phyloP scores from a whole-genome alignment of 1,140 invertebrate genomes.

The Bombus pascuorum region DNA sequence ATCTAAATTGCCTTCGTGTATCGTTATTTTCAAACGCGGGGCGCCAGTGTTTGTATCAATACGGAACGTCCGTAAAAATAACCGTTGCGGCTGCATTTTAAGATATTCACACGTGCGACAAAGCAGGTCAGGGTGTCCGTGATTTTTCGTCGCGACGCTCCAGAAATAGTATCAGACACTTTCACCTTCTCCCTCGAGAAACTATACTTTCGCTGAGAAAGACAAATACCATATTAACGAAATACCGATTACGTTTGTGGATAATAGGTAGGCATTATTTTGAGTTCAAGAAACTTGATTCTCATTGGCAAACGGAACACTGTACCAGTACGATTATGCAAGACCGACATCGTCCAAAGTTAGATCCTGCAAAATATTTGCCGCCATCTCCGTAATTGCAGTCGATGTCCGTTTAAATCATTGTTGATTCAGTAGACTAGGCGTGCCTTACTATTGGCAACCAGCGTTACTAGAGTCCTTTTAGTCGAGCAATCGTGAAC shows the following conservation, averaged over 20 bases:
- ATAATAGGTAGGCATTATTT: background rate
- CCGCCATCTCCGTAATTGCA: background rate
- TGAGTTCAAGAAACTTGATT: constrained; percentile 25
- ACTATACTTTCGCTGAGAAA: background rate
- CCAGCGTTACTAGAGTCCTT: background rate
- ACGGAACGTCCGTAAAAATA: background rate
- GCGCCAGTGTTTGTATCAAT: background rate
- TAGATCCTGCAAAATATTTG: background rate
- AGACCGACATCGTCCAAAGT: constrained; percentile 5
- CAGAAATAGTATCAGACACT: constrained; percentile 40
- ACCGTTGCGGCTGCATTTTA: background rate
- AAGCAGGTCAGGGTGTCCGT: constrained; percentile 19
- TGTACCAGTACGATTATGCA: background rate
- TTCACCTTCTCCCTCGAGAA: background rate
- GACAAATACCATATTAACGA: background rate
- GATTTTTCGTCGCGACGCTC: constrained; percentile 37
- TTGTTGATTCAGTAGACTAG: constrained; percentile 13
- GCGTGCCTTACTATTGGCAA: background rate
- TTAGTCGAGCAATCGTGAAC: background rate
- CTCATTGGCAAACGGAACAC: background rate
- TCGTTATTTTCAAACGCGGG: background rate
- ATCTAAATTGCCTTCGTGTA: background rate
- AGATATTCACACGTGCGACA: background rate
- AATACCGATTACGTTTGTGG: background rate
- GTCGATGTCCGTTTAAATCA: constrained; percentile 37